These are phyloP conservation scores for Epinotia demarniana DNA, from an alignment of 2,888 invertebrate species.

Conservation along the genomic window DNA sequence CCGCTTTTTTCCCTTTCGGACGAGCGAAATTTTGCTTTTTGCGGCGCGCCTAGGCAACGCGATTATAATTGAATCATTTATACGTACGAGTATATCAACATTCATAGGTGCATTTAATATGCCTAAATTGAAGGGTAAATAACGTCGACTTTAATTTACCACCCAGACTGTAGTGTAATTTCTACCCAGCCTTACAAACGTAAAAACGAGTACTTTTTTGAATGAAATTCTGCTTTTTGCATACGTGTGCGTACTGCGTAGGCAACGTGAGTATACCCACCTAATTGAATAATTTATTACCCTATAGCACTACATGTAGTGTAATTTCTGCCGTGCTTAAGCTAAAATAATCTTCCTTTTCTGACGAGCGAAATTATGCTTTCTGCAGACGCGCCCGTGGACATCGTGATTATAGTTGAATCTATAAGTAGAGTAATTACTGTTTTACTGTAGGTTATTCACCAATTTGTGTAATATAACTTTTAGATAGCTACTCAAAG, in stretches of 20 bases:
- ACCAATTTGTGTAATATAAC: too few species aligned
- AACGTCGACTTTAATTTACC: background rate
- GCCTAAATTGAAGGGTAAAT: too few species aligned
- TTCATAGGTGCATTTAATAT: too few species aligned
- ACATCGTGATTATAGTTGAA: background rate
- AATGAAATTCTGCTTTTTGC: constrained; percentile 6
- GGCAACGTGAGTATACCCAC: background rate
- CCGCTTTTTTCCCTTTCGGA: constrained; percentile 43
- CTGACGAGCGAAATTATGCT: constrained; percentile 17
- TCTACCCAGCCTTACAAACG: too few species aligned
- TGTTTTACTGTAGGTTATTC: too few species aligned
- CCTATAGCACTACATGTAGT: too few species aligned
- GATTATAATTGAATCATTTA: background rate
- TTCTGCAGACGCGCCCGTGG: background rate
- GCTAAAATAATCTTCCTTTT: constrained; percentile 27
- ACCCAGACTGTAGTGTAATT: background rate
- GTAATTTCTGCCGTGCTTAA: too few species aligned
- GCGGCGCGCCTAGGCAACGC: background rate
- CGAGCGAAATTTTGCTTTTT: constrained; percentile 18
- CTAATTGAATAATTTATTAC: background rate
- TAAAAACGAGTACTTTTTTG: background rate
- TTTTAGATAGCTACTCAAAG: too few species aligned
- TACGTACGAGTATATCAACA: too few species aligned
- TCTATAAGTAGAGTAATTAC: background rate
- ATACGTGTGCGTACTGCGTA: background rate